Conservation (phyloP, 2,797 vertebrate species). For the Coranthus polyacanthus region DNA sequence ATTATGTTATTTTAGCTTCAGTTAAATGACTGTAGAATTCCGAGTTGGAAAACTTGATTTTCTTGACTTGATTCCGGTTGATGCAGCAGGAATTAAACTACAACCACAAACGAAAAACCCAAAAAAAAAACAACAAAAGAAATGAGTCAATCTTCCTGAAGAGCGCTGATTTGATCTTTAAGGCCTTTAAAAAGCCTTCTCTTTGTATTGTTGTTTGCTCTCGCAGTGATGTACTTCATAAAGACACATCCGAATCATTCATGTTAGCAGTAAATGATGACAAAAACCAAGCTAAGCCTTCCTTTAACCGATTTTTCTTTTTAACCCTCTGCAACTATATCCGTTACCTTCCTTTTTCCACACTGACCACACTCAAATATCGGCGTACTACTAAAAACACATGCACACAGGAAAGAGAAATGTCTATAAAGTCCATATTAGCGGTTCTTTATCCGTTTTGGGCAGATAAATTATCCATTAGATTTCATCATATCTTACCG, state of each 20-base stretch:
- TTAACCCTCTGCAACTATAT: not conserved
- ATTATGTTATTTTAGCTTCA: constrained; percentile 1
- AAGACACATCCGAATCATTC: not conserved
- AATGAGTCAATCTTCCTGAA: not conserved
- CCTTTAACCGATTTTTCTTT: not conserved
- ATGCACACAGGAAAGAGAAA: constrained; percentile 33
- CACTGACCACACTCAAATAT: constrained; percentile 35
- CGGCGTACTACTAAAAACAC: constrained; percentile 8
- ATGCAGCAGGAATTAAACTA: not conserved
- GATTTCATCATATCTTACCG: constrained; percentile 99
- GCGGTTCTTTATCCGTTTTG: constrained; percentile 89
- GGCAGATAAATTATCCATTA: constrained; percentile 96
- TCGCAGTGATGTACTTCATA: too few relatives aligned
- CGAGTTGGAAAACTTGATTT: not conserved
- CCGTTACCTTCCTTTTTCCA: not conserved
- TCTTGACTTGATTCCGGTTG: fast-evolving
- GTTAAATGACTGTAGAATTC: not conserved
- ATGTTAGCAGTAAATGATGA: too few relatives aligned
- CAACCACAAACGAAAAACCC: not conserved
- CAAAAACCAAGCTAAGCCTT: not conserved
- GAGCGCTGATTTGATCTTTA: not conserved
- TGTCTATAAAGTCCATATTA: constrained; percentile 74
- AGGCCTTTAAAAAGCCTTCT: not conserved
- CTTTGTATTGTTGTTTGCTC: not conserved
- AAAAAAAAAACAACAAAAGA: too few relatives aligned